These are phyloP conservation scores for Euproctis similis DNA, from an alignment of 2,888 invertebrate genomes.

Conservation along the genomic window DNA sequence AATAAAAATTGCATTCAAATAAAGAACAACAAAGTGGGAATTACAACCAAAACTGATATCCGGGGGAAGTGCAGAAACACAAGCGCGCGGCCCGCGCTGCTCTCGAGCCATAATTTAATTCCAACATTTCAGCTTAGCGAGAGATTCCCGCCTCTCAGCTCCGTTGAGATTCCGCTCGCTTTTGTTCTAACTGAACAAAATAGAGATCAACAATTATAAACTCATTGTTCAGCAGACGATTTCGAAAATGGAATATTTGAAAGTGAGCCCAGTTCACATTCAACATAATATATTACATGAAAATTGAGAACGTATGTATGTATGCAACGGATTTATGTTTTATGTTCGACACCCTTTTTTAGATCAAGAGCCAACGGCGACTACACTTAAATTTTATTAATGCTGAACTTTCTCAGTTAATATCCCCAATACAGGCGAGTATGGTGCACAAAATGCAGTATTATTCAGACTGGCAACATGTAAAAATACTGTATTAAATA, in stretches of 20 bases:
- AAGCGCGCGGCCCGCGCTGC: constrained; percentile 30
- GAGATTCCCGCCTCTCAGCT: constrained; percentile 54
- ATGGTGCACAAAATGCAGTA: no score
- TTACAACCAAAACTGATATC: constrained; percentile 28
- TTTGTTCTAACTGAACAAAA: constrained; percentile 19
- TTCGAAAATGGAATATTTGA: constrained; percentile 3
- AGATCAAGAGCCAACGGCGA: no score
- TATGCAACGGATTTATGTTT: no score
- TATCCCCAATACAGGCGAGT: no score
- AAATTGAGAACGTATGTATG: no score
- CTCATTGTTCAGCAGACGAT: constrained; percentile 3
- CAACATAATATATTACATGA: no score
- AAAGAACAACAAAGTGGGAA: constrained; percentile 17
- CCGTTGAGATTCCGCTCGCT: constrained; percentile 19
- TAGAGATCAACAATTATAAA: constrained; percentile 16
- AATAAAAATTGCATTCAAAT: constrained; percentile 16
- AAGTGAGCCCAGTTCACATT: no score
- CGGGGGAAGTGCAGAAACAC: constrained; percentile 27
- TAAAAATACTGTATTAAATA: no score
- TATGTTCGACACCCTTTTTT: no score
- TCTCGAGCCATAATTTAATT: constrained; percentile 53
- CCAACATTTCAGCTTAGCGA: constrained; percentile 42
- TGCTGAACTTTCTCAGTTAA: no score
- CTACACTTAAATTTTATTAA: no score
- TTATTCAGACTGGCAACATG: no score